These are phyloP conservation scores for Kuschelorhynchus macadamiae DNA, from an alignment of 2,888 invertebrate species.

Conservation along the genomic window DNA sequence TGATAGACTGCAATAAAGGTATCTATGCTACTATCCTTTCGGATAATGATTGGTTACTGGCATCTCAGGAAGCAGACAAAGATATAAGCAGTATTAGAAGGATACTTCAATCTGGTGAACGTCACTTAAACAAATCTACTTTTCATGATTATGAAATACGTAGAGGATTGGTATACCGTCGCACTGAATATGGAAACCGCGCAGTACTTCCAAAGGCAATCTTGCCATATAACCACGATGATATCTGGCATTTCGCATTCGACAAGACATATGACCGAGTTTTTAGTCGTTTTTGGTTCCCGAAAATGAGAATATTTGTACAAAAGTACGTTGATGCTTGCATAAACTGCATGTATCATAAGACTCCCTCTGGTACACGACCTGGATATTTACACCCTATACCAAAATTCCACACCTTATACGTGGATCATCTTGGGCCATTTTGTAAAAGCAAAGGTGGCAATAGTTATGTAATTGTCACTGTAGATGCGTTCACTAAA, in stretches of 20 bases:
- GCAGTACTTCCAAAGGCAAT: too few relatives aligned
- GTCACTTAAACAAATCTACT: neutral
- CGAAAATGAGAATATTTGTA: neutral
- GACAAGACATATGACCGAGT: neutral
- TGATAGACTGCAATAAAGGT: too few relatives aligned
- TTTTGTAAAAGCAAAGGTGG: constrained; percentile 41
- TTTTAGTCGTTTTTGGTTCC: neutral
- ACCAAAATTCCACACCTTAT: constrained; percentile 48
- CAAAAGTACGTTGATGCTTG: constrained; percentile 31
- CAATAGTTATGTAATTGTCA: constrained; percentile 32
- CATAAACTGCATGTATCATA: constrained; percentile 41
- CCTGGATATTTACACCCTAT: constrained; percentile 31
- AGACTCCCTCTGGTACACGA: constrained; percentile 4
- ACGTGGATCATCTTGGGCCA: constrained; percentile 54
- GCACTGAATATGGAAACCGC: too few relatives aligned
- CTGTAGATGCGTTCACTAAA: constrained; percentile 34
- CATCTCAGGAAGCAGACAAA: neutral
- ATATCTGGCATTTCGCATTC: neutral
- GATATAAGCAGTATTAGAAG: constrained; percentile 2
- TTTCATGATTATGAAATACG: neutral
- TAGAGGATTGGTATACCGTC: too few relatives aligned
- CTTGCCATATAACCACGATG: neutral
- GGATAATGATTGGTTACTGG: constrained; percentile 5
- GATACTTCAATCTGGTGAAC: constrained; percentile 1
- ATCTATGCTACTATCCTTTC: neutral